Percentiles rank a stretch among this genome's conserved stretches.
Conservation (phyloP, 2,888 invertebrate species). For the Drepana falcataria region DNA sequence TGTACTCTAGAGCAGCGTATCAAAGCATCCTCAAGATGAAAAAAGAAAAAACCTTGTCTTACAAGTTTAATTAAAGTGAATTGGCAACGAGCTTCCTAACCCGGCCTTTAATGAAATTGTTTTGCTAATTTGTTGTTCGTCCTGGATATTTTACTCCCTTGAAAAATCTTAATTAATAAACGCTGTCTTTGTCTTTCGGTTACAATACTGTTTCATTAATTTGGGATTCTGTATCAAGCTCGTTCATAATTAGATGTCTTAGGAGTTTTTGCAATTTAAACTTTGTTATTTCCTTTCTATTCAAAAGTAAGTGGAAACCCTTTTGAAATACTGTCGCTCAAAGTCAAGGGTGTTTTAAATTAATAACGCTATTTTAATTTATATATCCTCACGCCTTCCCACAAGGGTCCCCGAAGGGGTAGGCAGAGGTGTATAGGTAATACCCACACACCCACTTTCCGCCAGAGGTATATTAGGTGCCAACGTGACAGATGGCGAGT, state of each 20-base stretch:
- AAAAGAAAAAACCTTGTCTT: conserved; percentile 20
- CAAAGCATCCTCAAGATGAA: conserved; percentile 10
- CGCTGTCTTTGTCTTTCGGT: conserved; percentile 9
- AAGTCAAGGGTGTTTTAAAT: background rate
- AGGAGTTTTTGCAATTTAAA: background rate
- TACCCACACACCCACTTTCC: too few species aligned
- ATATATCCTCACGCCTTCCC: too few species aligned
- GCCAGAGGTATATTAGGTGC: too few species aligned
- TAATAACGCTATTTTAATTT: too few species aligned
- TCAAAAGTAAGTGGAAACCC: background rate
- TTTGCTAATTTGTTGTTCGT: conserved; percentile 32
- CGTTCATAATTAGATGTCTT: background rate
- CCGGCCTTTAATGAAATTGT: conserved; percentile 27
- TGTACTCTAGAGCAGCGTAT: conserved; percentile 1
- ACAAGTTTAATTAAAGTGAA: conserved; percentile 35
- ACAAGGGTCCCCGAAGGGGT: too few species aligned
- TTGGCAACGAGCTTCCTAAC: conserved; percentile 21
- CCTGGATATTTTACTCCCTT: conserved; percentile 18
- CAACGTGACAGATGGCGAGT: too few species aligned
- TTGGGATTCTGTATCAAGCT: conserved; percentile 7
- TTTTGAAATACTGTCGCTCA: background rate
- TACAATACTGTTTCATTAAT: conserved; percentile 8
- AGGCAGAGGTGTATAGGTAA: too few species aligned
- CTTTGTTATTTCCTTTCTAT: background rate
- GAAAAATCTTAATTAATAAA: conserved; percentile 24